Evolutionary conservation across 1,140 invertebrate genomes (phyloP).

Genomic region (Trichonephila clavipes): DNA sequence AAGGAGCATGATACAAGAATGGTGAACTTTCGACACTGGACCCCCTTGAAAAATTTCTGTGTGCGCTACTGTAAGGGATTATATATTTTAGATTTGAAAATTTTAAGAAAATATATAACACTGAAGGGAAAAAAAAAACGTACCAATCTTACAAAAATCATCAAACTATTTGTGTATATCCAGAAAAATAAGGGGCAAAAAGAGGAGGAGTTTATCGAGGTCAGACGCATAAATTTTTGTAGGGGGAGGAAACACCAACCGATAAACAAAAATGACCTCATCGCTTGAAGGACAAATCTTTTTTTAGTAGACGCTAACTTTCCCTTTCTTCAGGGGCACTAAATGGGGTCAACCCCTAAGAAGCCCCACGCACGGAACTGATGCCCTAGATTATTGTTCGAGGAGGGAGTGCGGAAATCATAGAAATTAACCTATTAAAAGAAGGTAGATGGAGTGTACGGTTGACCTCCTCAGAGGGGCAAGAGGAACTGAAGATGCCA

Average conservation of each 20-base stretch:
- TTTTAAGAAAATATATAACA: too few relatives aligned
- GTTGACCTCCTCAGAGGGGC: slow-evolving; percentile 40
- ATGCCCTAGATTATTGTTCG: not conserved
- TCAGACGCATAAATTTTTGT: too few relatives aligned
- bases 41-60: too few relatives aligned
- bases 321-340: not conserved
- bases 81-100: too few relatives aligned
- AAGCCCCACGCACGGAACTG: not conserved
- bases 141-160: too few relatives aligned
- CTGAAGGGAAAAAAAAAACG: too few relatives aligned
- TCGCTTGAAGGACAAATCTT: not conserved
- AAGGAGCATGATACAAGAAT: too few relatives aligned
- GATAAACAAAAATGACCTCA: not conserved
- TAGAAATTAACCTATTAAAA: slow-evolving; percentile 10
- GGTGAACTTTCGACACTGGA: too few relatives aligned
- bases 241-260: not conserved
- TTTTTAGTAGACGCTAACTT: not conserved
- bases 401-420: not conserved
- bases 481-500: slow-evolving; percentile 44
- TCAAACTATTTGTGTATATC: too few relatives aligned
- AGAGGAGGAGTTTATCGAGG: too few relatives aligned
- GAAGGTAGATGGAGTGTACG: not conserved
- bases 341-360: slow-evolving; percentile 47
- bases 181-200: too few relatives aligned
- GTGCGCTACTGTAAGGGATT: too few relatives aligned